Evolutionary conservation across 2,797 vertebrate species (phyloP), one percentile per base, ranked within the genome.

Genomic region (Hapalemur alaotrensis): DNA sequence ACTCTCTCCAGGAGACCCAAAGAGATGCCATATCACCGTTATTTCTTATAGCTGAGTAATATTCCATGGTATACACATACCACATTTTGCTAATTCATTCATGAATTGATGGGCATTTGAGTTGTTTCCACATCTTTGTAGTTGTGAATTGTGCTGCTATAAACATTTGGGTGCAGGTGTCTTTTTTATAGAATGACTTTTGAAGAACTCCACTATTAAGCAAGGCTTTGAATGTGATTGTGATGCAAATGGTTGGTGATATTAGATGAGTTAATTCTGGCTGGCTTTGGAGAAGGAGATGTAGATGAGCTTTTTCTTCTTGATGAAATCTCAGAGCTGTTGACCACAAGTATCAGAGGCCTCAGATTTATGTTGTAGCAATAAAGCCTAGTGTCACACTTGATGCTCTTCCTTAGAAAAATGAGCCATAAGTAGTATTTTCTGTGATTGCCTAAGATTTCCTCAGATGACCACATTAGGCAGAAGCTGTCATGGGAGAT

Each of bases 401-500:
- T n/a, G 72, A 54, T 38, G 28, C 20, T 79, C 22, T 95, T 90
- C 2, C 79, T 84, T 76, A 83, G 84, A 93, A 97, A 89, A 80
- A 75, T 32, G 28, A 95, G 23, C 30, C 48, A 30, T 46, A 7
- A 4, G 2, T 30, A n/a, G 9, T 7, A 32, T 81, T 91, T 80
- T 43, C n/a, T 69, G 1, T 65, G 46, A 73, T 72, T 82, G 61
- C 38, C 32, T 85, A 23, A 91, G n/a, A 23, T 91, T 93, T 93
- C 61, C 67, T 95, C 82, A 76, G 92, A 85, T 65, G 67, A 50
- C 43, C 80, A 83, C 54, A 28, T 11, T 28, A 65, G 59, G 38
- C 28, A 87, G 61, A 94, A 57, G 14, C 35, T 92, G 22, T 61
- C 57, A 57, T n/a, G 35, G 18, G 69, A 93, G 63, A 85, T 8